A percentile compares a stretch with the other conserved stretches of the same genome.
Conservation (phyloP, 2,797 vertebrate species). For the Podargus strigoides region DNA sequence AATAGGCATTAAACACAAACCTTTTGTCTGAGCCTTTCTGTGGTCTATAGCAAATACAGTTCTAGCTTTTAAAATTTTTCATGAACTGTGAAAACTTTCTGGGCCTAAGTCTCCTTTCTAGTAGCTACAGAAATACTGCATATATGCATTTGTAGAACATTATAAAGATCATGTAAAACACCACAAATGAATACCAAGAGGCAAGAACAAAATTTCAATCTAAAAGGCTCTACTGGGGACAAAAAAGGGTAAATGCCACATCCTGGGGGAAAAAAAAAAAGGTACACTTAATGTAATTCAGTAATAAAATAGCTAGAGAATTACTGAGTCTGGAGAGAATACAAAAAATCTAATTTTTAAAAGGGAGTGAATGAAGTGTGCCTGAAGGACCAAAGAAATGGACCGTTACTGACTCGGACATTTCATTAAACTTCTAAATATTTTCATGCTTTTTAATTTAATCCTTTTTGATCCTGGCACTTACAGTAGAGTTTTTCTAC, state of each 20-base stretch:
- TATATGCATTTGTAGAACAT: not conserved
- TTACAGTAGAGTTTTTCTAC: not conserved
- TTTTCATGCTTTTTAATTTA: not conserved
- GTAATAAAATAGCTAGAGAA: not conserved
- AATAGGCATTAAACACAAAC: not conserved
- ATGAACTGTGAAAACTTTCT: not conserved
- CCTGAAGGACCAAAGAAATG: not conserved
- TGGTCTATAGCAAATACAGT: not conserved
- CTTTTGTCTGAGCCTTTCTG: not conserved
- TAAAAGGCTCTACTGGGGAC: not conserved
- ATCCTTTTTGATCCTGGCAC: not conserved
- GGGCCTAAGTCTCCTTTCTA: not conserved
- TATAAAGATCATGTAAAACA: not conserved
- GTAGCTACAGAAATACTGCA: not conserved
- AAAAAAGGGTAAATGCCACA: not conserved
- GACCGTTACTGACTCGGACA: not conserved
- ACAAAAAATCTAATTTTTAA: not conserved
- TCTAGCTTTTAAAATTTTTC: not conserved
- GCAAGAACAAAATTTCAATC: not conserved
- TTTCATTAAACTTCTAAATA: constrained; percentile 6
- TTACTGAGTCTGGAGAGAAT: not conserved
- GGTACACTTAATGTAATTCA: not conserved
- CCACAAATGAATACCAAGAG: not conserved
- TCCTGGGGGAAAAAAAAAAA: not conserved
- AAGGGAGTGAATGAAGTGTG: not conserved